A percentile compares a stretch with the other conserved stretches of the same genome.
Conservation (phyloP, 2,888 invertebrate species). For the Epistrophe eligans region DNA sequence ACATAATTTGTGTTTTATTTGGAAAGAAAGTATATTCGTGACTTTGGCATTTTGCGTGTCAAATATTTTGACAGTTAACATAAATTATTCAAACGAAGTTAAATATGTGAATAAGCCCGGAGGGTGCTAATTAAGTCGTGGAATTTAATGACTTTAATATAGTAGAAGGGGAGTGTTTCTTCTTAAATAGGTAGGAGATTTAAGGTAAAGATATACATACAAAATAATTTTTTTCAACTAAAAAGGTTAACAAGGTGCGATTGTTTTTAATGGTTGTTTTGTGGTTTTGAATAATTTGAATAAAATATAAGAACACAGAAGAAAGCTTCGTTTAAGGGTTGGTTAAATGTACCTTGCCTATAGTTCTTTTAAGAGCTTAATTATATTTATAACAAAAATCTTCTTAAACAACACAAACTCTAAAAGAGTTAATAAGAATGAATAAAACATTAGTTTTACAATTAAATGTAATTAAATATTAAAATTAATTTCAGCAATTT, state of each 20-base stretch:
- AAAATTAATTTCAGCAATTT: not conserved
- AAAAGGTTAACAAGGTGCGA: slow-evolving; percentile 37
- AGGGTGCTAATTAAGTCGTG: slow-evolving; percentile 43
- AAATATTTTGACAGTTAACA: slow-evolving; percentile 40
- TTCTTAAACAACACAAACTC: not conserved
- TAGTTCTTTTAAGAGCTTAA: not conserved
- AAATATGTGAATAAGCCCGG: slow-evolving; percentile 43
- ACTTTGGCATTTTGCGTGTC: slow-evolving; percentile 57
- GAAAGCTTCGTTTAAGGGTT: not conserved
- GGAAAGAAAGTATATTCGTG: slow-evolving; percentile 30
- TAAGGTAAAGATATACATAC: not conserved
- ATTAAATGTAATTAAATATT: slow-evolving; percentile 7
- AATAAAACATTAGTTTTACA: slow-evolving; percentile 15
- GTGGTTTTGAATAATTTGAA: slow-evolving; percentile 26
- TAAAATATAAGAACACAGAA: not conserved
- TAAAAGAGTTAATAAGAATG: not conserved
- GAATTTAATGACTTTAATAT: slow-evolving; percentile 4
- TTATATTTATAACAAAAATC: not conserved
- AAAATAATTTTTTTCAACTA: not conserved
- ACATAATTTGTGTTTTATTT: slow-evolving; percentile 1
- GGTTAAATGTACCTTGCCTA: not conserved
- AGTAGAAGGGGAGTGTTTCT: slow-evolving; percentile 3
- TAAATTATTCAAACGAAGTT: slow-evolving; percentile 46
- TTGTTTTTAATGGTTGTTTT: slow-evolving; percentile 39
- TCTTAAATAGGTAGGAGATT: not conserved